Evolutionary conservation across 1,140 invertebrate species (phyloP).

Genomic region (Trichonephila inaurata): DNA sequence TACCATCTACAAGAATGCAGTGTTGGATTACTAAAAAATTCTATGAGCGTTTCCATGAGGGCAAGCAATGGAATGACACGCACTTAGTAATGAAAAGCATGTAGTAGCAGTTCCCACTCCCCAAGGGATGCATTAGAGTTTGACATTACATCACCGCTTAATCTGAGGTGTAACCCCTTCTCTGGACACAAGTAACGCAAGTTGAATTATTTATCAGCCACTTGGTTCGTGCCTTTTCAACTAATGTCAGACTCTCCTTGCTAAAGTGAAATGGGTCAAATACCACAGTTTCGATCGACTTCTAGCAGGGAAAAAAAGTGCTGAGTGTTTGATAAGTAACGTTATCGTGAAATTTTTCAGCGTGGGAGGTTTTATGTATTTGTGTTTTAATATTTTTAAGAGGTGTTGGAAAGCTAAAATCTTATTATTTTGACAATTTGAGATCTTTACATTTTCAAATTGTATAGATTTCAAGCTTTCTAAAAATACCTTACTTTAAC

Average conservation of each 20-base stretch:
- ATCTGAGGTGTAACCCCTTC: slow-evolving; percentile 31
- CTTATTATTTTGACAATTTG: too few relatives aligned
- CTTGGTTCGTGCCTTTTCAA: slow-evolving; percentile 30
- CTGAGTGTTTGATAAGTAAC: too few relatives aligned
- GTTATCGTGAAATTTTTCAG: too few relatives aligned
- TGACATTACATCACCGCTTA: slow-evolving; percentile 7
- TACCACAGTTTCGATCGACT: neutral
- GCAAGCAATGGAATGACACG: neutral
- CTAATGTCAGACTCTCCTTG: neutral
- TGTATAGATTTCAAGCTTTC: too few relatives aligned
- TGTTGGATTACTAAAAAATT: neutral
- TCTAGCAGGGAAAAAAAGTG: too few relatives aligned
- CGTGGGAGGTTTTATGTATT: too few relatives aligned
- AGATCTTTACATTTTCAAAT: too few relatives aligned
- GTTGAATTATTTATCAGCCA: slow-evolving; percentile 40
- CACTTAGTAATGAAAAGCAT: slow-evolving; percentile 3
- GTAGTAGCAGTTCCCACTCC: neutral
- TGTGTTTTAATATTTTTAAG: too few relatives aligned
- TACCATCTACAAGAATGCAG: too few relatives aligned
- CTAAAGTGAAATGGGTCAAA: neutral
- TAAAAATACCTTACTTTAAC: too few relatives aligned
- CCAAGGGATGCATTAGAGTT: slow-evolving; percentile 11
- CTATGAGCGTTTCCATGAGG: neutral
- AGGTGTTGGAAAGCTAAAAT: too few relatives aligned
- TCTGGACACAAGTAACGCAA: neutral